Base-by-base conservation (phyloP, 2,113 vertebrate species). In the Erythrocercus mccallii region DNA sequence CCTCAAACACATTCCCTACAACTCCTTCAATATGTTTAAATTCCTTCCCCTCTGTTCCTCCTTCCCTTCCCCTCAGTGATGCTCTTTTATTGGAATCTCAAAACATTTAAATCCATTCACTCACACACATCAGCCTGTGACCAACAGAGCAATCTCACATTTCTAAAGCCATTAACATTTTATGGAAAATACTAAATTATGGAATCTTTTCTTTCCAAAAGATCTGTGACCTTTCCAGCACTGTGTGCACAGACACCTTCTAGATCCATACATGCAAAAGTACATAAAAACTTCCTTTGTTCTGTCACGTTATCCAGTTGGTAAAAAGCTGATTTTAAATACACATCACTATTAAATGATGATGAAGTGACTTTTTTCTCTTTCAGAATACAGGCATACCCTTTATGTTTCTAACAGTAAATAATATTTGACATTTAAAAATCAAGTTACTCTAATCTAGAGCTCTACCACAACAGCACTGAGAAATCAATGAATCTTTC, bases 401-500 rank as follows among this genome's bases (percentile, higher is more conserved):
- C 85, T 97, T 97, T 90, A 88, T 17, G 21, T 97, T 96, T 95
- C 95, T 65, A 92, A 78, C 73, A 94, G 66, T 53, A 98, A 98
- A 97, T 98, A 95, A 94, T 93, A 97, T 94, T 87, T 98, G 97
- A 98, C 97, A 96, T 98, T 98, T 97, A 88, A 97, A 97, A 98
- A 96, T 58, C 81, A 96, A 97, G 85, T 97, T 97, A 90, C 91
- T 85, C 89, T 97, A 96, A 98, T 97, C 90, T 96, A 94, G 91
- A 96, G 87, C 89, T 97, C 69, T 92, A 84, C 94, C 93, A 83
- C 37, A 94, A 96, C 57, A 95, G 50, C 76, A 94, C 54, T 19
- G 85, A 96, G 92, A 95, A 96, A 97, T 81, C 81, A 97, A 94
- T 70, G 80, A 97, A 97, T 79, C 80, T 95, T 97, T 97, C 95